phyloP scores from a whole-genome alignment of 1,140 invertebrate genomes.

The Hycleus phaleratus region DNA sequence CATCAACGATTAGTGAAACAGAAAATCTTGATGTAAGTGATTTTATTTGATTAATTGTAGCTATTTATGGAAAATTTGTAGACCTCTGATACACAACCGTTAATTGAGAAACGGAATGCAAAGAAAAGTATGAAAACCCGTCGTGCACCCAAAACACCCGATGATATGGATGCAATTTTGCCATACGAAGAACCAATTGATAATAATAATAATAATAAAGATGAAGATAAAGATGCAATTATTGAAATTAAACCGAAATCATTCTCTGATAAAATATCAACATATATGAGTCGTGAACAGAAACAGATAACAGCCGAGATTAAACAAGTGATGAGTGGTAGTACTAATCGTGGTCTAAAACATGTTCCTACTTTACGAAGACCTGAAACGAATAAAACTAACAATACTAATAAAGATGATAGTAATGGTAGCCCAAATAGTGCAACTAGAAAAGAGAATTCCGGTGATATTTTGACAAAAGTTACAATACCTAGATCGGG shows the following conservation, averaged over 20 bases:
- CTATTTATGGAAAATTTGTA: neutral
- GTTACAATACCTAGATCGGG: constrained; percentile 74
- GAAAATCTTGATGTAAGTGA: constrained; percentile 42
- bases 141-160: constrained; percentile 40
- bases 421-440: too few species aligned
- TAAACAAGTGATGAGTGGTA: constrained; percentile 36
- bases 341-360: constrained; percentile 42
- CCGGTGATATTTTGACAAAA: constrained; percentile 71
- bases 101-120: constrained; percentile 16
- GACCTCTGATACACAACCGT: constrained; percentile 31
- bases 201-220: constrained; percentile 46
- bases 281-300: constrained; percentile 46
- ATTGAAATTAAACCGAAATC: constrained; percentile 41
- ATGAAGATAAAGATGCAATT: constrained; percentile 33
- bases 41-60: neutral
- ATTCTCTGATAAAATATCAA: constrained; percentile 35
- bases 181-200: constrained; percentile 46
- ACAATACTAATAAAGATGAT: constrained; percentile 21
- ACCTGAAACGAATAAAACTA: constrained; percentile 24
- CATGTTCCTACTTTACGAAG: constrained; percentile 44
- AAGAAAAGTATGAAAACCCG: constrained; percentile 35
- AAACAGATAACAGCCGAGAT: constrained; percentile 38
- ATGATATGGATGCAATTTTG: constrained; percentile 39
- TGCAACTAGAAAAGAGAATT: constrained; percentile 41
- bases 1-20: constrained; percentile 51